A percentile compares a stretch with the other conserved stretches of the same genome.
Conservation (phyloP, 2,113 vertebrate genomes). For the Pionites leucogaster region DNA sequence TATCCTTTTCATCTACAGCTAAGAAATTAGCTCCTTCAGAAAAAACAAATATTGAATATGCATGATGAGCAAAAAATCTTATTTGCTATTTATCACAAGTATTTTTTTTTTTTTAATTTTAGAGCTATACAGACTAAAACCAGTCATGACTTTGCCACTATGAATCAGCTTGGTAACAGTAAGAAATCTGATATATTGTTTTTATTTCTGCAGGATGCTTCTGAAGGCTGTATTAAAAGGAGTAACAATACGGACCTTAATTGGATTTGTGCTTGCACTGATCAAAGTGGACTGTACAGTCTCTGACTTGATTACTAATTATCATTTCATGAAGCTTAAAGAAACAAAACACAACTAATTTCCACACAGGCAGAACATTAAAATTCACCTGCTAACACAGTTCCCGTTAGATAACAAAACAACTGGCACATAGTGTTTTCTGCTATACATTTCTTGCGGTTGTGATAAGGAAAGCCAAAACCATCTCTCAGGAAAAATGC, state of each 20-base stretch:
- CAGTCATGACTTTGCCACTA: neutral
- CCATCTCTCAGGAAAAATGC: neutral
- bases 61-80: neutral
- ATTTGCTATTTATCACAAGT: neutral
- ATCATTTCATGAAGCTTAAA: neutral
- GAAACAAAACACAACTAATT: neutral
- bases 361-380: neutral
- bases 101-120: neutral
- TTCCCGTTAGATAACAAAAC: neutral
- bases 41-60: neutral
- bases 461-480: constrained; percentile 1
- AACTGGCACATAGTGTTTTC: neutral
- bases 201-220: neutral
- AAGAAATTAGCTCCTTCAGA: neutral
- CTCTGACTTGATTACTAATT: neutral
- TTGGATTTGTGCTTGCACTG: neutral
- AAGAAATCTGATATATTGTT: neutral
- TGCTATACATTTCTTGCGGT: neutral
- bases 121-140: neutral
- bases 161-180: neutral
- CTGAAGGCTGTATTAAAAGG: neutral
- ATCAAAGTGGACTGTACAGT: neutral
- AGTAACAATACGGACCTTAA: neutral
- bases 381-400: neutral
- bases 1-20: neutral